These are phyloP conservation scores for Babylonia areolata DNA, from an alignment of 1,140 invertebrate genomes.

Conservation along the genomic window DNA sequence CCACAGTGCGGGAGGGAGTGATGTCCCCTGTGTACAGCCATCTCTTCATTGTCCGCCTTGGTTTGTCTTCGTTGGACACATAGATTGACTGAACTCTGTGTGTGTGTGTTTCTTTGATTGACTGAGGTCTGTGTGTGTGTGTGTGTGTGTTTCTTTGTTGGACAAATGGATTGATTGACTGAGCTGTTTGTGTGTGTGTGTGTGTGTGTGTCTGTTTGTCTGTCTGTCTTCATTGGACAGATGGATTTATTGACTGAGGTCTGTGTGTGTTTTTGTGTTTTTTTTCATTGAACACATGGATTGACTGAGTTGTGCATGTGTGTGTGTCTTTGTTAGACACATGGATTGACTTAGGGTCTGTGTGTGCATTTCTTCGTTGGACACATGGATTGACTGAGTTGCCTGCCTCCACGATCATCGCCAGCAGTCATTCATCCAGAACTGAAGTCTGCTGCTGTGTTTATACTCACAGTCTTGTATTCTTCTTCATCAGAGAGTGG, in stretches of 20 bases:
- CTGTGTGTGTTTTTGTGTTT: too few species aligned
- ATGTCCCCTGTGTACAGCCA: not conserved
- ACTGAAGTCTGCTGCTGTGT: too few species aligned
- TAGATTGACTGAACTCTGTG: not conserved
- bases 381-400: not conserved
- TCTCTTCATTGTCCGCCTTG: not conserved
- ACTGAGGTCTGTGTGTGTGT: too few species aligned
- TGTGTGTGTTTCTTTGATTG: too few species aligned
- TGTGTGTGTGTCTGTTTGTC: too few species aligned
- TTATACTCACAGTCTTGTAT: too few species aligned
- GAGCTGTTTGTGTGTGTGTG: too few species aligned
- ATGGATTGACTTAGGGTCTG: not conserved
- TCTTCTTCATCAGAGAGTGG: too few species aligned
- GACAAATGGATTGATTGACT: too few species aligned
- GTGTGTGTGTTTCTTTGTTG: too few species aligned
- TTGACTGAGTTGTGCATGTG: not conserved
- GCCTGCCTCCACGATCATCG: too few species aligned
- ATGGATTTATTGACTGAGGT: not conserved
- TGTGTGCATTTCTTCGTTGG: not conserved
- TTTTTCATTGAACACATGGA: not conserved
- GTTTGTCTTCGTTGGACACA: not conserved
- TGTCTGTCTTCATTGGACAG: not conserved
- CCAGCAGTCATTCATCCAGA: too few species aligned
- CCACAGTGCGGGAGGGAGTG: not conserved
- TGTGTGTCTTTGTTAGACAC: not conserved